Evolutionary conservation across 2,797 vertebrate species (phyloP).

Genomic region (Helicolenus hilgendorfi): DNA sequence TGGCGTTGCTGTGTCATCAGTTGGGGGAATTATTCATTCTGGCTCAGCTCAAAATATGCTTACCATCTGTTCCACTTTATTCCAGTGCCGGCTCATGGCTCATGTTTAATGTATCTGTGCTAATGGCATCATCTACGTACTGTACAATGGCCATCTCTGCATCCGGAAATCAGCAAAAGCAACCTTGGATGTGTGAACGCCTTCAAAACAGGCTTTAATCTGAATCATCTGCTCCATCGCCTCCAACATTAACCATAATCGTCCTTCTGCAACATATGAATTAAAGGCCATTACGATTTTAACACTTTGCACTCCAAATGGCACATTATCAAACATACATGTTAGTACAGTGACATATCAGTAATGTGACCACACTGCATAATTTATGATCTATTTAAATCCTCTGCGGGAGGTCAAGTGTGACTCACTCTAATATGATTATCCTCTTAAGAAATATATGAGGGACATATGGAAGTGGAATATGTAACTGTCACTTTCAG

Average conservation of each 20-base stretch:
- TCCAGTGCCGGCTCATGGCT: conserved; percentile 75
- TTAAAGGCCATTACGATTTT: conserved; percentile 35
- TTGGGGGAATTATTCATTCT: conserved; percentile 82
- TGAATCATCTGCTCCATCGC: conserved; percentile 48
- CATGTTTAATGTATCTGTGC: conserved; percentile 89
- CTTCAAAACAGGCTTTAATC: conserved; percentile 68
- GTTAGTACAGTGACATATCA: conserved; percentile 29
- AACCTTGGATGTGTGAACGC: conserved; percentile 57
- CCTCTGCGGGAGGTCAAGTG: conserved; percentile 72
- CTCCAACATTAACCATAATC: conserved; percentile 55
- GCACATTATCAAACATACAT: conserved; percentile 36
- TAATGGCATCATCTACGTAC: conserved; percentile 83
- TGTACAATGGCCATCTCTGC: conserved; percentile 71
- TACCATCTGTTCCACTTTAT: conserved; percentile 89
- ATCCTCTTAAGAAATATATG: conserved; percentile 65
- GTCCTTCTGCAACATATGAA: conserved; percentile 40
- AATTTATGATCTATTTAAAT: conserved; percentile 78
- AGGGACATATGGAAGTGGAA: conserved; percentile 71
- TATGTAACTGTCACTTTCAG: conserved; percentile 49
- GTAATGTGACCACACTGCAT: conserved; percentile 44
- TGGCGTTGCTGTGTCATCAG: conserved; percentile 80
- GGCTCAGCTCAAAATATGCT: conserved; percentile 86
- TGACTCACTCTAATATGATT: conserved; percentile 78
- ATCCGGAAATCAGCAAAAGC: conserved; percentile 67
- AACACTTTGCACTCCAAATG: conserved; percentile 10